phyloP scores from a whole-genome alignment of 2,113 vertebrate genomes.

The Casuarius casuarius region DNA sequence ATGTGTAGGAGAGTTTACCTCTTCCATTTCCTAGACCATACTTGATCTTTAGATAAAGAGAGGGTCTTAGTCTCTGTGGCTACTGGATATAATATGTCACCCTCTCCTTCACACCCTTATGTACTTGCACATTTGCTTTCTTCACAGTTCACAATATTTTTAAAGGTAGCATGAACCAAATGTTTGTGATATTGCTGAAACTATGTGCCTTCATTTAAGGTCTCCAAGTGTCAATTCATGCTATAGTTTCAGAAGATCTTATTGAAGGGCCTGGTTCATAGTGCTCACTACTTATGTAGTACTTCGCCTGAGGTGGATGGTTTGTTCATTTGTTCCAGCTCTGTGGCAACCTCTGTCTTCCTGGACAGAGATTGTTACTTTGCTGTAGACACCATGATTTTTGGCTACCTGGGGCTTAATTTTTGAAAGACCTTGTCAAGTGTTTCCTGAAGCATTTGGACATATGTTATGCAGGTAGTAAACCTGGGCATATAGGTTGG shows the following conservation, averaged over 20 bases:
- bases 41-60: neutral
- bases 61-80: neutral
- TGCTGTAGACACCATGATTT: neutral
- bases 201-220: neutral
- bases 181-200: neutral
- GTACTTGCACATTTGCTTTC: neutral
- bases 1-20: neutral
- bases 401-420: fast-evolving
- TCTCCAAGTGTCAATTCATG: neutral
- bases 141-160: neutral
- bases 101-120: neutral
- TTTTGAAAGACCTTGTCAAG: neutral
- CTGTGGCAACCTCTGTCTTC: neutral
- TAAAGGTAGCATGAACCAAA: neutral
- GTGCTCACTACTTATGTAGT: neutral
- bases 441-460: neutral
- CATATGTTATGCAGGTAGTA: neutral
- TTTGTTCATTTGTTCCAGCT: neutral
- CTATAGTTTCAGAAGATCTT: neutral
- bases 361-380: neutral
- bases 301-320: neutral
- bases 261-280: neutral
- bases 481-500: neutral
- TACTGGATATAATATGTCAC: fast-evolving
- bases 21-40: neutral